These are phyloP conservation scores for Lasiurus borealis DNA, from an alignment of 2,113 vertebrate species.

Conservation along the genomic window DNA sequence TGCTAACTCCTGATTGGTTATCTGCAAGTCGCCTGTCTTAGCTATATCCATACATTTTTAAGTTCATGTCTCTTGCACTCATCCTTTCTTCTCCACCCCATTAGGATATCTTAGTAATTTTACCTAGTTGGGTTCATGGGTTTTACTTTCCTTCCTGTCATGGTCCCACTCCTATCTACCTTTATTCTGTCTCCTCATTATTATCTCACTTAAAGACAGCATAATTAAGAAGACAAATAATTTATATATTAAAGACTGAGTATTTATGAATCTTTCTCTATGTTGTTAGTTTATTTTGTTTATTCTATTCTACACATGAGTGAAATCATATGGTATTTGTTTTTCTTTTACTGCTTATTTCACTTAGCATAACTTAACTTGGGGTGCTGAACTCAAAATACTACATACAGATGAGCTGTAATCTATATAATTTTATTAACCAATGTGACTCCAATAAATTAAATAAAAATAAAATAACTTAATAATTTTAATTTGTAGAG, in stretches of 20 bases:
- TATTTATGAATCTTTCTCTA: neutral
- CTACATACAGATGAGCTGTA: neutral
- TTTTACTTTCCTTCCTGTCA: no score
- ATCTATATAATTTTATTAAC: neutral
- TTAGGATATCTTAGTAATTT: no score
- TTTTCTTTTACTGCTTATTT: neutral
- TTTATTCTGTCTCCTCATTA: no score
- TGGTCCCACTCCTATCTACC: no score
- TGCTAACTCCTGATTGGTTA: no score
- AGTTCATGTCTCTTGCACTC: no score
- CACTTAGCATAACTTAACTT: neutral
- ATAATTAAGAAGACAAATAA: neutral
- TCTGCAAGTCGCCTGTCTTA: no score
- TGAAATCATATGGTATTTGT: neutral
- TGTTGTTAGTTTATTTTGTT: neutral
- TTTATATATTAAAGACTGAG: neutral
- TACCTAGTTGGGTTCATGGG: no score
- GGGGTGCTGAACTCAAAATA: neutral
- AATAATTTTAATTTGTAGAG: neutral
- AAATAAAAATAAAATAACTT: neutral
- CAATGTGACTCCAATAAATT: neutral
- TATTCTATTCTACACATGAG: neutral
- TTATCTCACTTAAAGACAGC: neutral
- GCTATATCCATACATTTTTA: no score
- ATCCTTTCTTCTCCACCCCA: no score